Evolutionary conservation across 2,797 vertebrate genomes (phyloP).

Genomic region (Catostomus latipinnis): DNA sequence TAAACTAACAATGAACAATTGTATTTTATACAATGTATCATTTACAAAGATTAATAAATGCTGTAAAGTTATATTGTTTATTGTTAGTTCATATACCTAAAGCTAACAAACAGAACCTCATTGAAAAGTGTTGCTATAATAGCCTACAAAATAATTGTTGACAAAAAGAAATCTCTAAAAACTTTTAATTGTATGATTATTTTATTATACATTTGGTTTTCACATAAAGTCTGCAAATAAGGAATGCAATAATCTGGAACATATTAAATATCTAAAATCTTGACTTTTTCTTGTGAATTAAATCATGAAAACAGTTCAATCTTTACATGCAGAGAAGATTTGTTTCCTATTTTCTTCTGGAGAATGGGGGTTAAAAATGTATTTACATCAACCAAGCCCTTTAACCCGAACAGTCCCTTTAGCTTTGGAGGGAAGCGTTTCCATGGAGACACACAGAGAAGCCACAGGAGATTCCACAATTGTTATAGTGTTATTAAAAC

Average conservation of each 20-base stretch:
- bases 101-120: too few species aligned
- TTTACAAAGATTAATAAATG: too few species aligned
- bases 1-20: too few species aligned
- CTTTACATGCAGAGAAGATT: neutral
- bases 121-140: too few species aligned
- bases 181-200: too few species aligned
- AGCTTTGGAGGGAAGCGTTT: slow-evolving; percentile 17
- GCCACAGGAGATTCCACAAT: slow-evolving; percentile 39
- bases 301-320: neutral
- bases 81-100: too few species aligned
- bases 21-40: too few species aligned
- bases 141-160: too few species aligned
- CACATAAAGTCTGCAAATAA: neutral
- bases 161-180: too few species aligned
- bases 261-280: neutral
- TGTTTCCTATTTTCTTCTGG: slow-evolving; percentile 12
- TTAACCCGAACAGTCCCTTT: slow-evolving; percentile 35
- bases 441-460: slow-evolving; percentile 30
- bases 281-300: neutral
- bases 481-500: slow-evolving; percentile 40
- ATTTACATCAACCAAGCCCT: slow-evolving; percentile 43
- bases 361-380: slow-evolving; percentile 16
- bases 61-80: too few species aligned
- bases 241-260: neutral
- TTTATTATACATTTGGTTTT: too few species aligned